Base-by-base conservation (phyloP, 2,888 invertebrate species). In the Patella caerulea region DNA sequence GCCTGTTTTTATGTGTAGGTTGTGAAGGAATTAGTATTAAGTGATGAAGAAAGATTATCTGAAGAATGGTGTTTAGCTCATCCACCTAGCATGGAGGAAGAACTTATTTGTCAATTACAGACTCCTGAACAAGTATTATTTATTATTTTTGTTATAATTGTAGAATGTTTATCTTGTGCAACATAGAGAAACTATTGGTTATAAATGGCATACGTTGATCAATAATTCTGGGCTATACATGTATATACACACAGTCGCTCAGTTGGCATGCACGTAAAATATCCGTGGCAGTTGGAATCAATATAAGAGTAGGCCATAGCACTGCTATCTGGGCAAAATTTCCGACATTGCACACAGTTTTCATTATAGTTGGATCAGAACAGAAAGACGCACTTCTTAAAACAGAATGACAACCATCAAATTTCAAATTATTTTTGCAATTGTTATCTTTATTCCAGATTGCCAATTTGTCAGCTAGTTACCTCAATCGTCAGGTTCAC, bases 401-500 rank as follows among this genome's bases (percentile, higher is more conserved):
- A 45, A 45, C 9, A 45, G 45, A 45, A 9, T 45, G 45, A 7
- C 9, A 45, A 45, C 1, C 45, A 1, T 45, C 9, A 45, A 45
- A 1, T 45, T 45, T 45, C 9, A 1, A 9, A 45, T 9, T 45
- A 45, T 45, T 45, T 45, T 45, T 45, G 9, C 9, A 45, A 1
- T 45, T 45, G 9, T 45, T 45, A 52, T 15, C n/a, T 52, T 56
- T 74, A 34, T 59, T 83, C 78, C 77, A 89, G 87, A 79, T 89
- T 53, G 85, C 86, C 52, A 83, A 84, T 34, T 74, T 88, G 69
- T 86, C 87, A 4, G 86, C 87, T 2, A 86, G 87, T 74, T 87
- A 86, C 75, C 82, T 89, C 24, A 82, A 84, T 24, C 83, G 86
- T 78, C 88, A 89, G 78, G 81, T 89, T 65, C 80, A 86, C 69